A percentile compares a stretch with the other conserved stretches of the same genome.
These are phyloP conservation scores for Paracyprichromis sp. DNA, from an alignment of 2,113 vertebrate genomes.

Conservation along the genomic window DNA sequence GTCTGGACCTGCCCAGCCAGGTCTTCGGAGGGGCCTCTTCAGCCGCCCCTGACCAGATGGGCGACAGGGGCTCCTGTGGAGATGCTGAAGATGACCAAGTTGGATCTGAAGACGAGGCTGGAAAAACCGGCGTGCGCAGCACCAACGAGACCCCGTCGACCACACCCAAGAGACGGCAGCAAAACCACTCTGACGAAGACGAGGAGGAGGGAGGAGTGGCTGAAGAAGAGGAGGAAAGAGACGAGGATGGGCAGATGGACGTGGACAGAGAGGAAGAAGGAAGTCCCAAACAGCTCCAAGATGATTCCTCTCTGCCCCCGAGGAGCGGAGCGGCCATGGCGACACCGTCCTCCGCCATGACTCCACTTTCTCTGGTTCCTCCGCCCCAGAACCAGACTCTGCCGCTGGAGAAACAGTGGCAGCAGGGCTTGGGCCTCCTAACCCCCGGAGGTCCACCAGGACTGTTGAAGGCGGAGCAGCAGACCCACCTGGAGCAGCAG, in stretches of 20 bases:
- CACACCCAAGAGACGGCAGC: constrained; percentile 53
- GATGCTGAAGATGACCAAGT: constrained; percentile 81
- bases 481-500: constrained; percentile 88
- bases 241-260: constrained; percentile 62
- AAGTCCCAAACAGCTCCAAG: constrained; percentile 48
- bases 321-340: constrained; percentile 58
- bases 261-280: constrained; percentile 55
- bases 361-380: constrained; percentile 28
- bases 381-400: constrained; percentile 67
- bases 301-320: constrained; percentile 47
- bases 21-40: constrained; percentile 64
- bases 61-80: constrained; percentile 81
- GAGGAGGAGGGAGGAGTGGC: constrained; percentile 59
- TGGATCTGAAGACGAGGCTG: constrained; percentile 83
- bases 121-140: constrained; percentile 56
- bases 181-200: constrained; percentile 53
- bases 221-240: constrained; percentile 60
- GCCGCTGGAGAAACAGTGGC: constrained; percentile 88
- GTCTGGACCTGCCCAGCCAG: constrained; percentile 70
- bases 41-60: constrained; percentile 74
- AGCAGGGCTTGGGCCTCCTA: constrained; percentile 77
- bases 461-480: constrained; percentile 84
- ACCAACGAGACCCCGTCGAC: constrained; percentile 65
- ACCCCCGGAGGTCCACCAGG: constrained; percentile 77
- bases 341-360: constrained; percentile 36